Evolutionary conservation across 2,888 invertebrate genomes (phyloP).

Genomic region (Epinotia ramella): DNA sequence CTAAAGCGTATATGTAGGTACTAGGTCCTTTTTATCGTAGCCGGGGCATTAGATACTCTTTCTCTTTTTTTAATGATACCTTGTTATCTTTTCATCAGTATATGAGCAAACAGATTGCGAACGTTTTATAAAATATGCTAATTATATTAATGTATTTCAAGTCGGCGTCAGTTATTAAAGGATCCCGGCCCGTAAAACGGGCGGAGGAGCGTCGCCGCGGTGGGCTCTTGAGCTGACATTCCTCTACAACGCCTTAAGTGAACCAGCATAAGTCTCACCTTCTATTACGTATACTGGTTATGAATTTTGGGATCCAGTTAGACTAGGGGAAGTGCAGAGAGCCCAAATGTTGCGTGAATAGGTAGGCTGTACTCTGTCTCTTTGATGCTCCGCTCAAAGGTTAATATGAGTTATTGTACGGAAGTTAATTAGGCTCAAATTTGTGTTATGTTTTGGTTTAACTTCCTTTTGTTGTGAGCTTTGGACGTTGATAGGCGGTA

Average conservation of each 20-base stretch:
- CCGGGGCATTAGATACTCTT: constrained; percentile 3
- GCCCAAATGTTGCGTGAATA: neutral
- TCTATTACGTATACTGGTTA: neutral
- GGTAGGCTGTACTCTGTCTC: constrained; percentile 45
- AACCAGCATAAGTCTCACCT: neutral
- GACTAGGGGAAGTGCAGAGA: neutral
- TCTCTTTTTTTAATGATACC: constrained; percentile 29
- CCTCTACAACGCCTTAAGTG: neutral
- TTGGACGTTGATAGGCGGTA: constrained; percentile 8
- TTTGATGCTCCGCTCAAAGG: constrained; percentile 50
- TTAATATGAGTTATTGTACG: constrained; percentile 52
- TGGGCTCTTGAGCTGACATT: constrained; percentile 41
- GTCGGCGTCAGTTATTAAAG: constrained; percentile 49
- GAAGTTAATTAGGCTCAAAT: constrained; percentile 53
- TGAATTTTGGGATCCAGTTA: neutral
- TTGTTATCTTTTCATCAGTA: constrained; percentile 44
- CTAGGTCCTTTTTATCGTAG: neutral
- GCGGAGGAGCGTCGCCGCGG: constrained; percentile 47
- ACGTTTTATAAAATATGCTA: constrained; percentile 43
- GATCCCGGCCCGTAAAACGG: constrained; percentile 47
- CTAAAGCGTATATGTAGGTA: neutral
- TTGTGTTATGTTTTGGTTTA: constrained; percentile 42
- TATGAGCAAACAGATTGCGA: constrained; percentile 30
- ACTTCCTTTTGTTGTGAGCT: constrained; percentile 26
- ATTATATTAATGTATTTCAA: constrained; percentile 52